Base-by-base conservation (phyloP, 2,888 invertebrate genomes). In the Drosophila paramelanica region DNA sequence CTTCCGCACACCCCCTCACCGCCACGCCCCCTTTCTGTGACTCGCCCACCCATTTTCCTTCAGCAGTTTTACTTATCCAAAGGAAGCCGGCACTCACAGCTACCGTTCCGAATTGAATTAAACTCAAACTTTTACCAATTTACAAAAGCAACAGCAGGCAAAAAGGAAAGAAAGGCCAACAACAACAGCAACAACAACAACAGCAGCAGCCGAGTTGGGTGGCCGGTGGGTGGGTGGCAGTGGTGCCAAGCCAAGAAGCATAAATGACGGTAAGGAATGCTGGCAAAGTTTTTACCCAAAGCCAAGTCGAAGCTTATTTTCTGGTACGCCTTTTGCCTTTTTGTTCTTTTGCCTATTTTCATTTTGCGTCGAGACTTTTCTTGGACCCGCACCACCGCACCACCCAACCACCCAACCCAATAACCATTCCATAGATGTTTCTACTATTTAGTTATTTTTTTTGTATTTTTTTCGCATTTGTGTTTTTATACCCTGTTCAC, bases 21-120 rank as follows among this genome's bases (percentile, higher is more conserved):
- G 10, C 14, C 6, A 33, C 25, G 5, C 31, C 45, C 33, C 43
- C 33, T 36, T 27, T n/a, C 23, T 3, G 4, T 4, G 4, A 14
- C 13, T 10, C 31, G 8, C 10, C 10, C 36, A 23, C 49, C 36
- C 42, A 25, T 17, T 5, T 23, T 1, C 51, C 39, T 38, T 14
- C 39, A 13, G 33, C 42, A 65, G 59, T 71, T 79, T 79, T 67
- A 70, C 79, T 83, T 85, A 81, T 81, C 83, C 86, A 66, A 77
- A 84, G 90, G 90, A 89, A 89, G 87, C 89, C 85, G 79, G 81
- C 83, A 82, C 87, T 88, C 90, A 83, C 78, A 81, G 81, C 83
- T 85, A 79, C 88, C 90, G 90, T 90, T 91, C 89, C 89, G 90
- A 90, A 90, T 91, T 90, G 90, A 90, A 90, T 90, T 90, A 90